phyloP scores from a whole-genome alignment of 1,140 invertebrate species.

The Drepana arcuata region DNA sequence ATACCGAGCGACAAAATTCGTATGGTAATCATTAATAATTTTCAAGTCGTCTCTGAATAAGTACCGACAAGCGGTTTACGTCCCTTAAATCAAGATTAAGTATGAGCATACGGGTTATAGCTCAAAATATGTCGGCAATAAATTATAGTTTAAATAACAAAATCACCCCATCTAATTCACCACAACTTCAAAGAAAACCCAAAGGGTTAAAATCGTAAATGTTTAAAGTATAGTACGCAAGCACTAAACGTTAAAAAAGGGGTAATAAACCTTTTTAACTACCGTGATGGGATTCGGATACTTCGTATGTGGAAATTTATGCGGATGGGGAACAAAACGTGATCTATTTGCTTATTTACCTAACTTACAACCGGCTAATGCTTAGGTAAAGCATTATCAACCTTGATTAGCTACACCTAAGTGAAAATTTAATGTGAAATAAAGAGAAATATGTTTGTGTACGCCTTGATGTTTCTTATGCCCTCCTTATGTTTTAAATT shows the following conservation, averaged over 20 bases:
- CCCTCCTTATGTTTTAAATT: too few species aligned
- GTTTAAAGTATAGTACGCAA: slow-evolving; percentile 16
- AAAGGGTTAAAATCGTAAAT: slow-evolving; percentile 20
- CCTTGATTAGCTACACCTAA: too few species aligned
- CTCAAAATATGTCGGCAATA: slow-evolving; percentile 50
- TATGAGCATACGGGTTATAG: slow-evolving; percentile 39
- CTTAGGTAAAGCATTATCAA: too few species aligned
- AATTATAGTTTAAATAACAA: slow-evolving; percentile 53
- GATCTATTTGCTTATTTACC: too few species aligned
- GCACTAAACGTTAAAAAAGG: slow-evolving; percentile 16
- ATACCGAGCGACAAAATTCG: slow-evolving; percentile 30
- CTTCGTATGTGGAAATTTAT: too few species aligned
- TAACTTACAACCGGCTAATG: too few species aligned
- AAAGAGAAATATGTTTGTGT: too few species aligned
- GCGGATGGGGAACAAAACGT: too few species aligned
- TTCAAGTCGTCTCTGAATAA: slow-evolving; percentile 41
- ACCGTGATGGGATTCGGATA: slow-evolving; percentile 8
- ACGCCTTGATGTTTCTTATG: too few species aligned
- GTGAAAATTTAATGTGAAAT: too few species aligned
- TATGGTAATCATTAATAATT: slow-evolving; percentile 52
- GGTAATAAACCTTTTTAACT: slow-evolving; percentile 9
- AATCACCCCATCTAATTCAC: slow-evolving; percentile 49
- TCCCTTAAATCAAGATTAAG: slow-evolving; percentile 62
- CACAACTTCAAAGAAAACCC: slow-evolving; percentile 43
- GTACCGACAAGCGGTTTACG: slow-evolving; percentile 36